A percentile compares a stretch with the other conserved stretches of the same genome.
Evolutionary conservation across 2,888 invertebrate species (phyloP).

Genomic region (Cephus runcator): DNA sequence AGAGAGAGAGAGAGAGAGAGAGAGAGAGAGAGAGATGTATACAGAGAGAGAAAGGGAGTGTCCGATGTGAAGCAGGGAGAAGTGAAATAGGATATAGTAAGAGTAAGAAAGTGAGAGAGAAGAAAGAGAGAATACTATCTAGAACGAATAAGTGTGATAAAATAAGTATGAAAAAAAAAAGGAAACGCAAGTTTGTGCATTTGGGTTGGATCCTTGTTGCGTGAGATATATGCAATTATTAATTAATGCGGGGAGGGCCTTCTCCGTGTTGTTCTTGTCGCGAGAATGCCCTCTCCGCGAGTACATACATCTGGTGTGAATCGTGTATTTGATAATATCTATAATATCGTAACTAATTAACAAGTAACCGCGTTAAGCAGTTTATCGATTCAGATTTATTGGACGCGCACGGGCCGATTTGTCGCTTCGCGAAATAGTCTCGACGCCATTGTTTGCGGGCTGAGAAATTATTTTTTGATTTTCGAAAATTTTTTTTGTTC

Average conservation of each 20-base stretch:
- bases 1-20: constrained; percentile 9
- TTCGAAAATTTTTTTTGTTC: neutral
- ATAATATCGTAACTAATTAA: neutral
- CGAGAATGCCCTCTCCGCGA: neutral
- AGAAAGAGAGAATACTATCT: too few species aligned
- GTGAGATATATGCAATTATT: neutral
- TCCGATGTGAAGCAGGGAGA: neutral
- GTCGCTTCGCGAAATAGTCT: too few species aligned
- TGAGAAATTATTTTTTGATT: constrained; percentile 6
- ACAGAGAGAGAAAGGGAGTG: constrained; percentile 23
- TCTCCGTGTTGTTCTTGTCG: neutral
- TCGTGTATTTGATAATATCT: constrained; percentile 20
- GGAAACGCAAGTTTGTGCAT: too few species aligned
- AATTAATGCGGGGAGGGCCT: too few species aligned
- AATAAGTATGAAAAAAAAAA: too few species aligned
- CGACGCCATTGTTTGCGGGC: too few species aligned
- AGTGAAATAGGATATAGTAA: too few species aligned
- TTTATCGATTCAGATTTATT: too few species aligned
- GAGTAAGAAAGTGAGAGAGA: constrained; percentile 4
- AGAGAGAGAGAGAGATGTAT: neutral
- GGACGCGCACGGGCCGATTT: too few species aligned
- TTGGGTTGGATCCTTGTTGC: neutral
- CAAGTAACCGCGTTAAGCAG: neutral
- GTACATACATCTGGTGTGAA: constrained; percentile 10
- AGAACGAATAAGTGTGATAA: too few species aligned